Percentiles rank a stretch among this genome's conserved stretches.
Evolutionary conservation across 2,888 invertebrate species (phyloP).

Genomic region (Dynastes tityus): DNA sequence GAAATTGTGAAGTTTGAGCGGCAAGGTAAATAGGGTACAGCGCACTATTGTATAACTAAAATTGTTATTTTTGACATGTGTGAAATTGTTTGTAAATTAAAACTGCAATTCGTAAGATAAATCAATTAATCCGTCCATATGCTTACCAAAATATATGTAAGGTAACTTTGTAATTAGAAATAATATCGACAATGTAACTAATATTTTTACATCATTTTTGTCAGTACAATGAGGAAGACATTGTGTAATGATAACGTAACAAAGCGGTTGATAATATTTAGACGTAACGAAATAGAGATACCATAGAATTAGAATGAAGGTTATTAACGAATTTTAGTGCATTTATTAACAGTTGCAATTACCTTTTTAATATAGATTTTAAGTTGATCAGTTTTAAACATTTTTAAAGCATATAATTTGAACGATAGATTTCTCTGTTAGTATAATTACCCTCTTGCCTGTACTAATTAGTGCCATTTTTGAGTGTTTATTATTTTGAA

Average conservation of each 20-base stretch:
- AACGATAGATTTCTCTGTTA: constrained; percentile 33
- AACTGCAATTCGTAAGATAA: constrained; percentile 42
- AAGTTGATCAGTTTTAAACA: constrained; percentile 32
- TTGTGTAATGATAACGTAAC: constrained; percentile 36
- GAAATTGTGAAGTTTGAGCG: constrained; percentile 11
- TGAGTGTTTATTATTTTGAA: constrained; percentile 56
- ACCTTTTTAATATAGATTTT: constrained; percentile 45
- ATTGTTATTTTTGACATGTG: constrained; percentile 6
- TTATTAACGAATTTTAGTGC: constrained; percentile 47
- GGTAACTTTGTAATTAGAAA: constrained; percentile 37
- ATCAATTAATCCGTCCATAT: constrained; percentile 49
- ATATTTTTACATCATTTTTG: constrained; percentile 49
- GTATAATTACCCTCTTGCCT: constrained; percentile 55
- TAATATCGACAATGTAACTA: constrained; percentile 25
- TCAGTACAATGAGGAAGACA: constrained; percentile 34
- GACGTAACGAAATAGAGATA: constrained; percentile 31
- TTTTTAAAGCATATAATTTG: constrained; percentile 25
- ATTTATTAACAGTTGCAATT: constrained; percentile 45
- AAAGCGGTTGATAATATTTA: constrained; percentile 46
- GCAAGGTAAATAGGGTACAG: constrained; percentile 33
- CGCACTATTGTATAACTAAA: background rate
- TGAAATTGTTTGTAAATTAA: constrained; percentile 30
- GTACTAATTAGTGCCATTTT: constrained; percentile 59
- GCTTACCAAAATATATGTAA: constrained; percentile 37
- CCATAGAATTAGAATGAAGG: constrained; percentile 30